A percentile compares a stretch with the other conserved stretches of the same genome.
phyloP scores from a whole-genome alignment of 2,888 invertebrate genomes.

The Galerucella pusilla region DNA sequence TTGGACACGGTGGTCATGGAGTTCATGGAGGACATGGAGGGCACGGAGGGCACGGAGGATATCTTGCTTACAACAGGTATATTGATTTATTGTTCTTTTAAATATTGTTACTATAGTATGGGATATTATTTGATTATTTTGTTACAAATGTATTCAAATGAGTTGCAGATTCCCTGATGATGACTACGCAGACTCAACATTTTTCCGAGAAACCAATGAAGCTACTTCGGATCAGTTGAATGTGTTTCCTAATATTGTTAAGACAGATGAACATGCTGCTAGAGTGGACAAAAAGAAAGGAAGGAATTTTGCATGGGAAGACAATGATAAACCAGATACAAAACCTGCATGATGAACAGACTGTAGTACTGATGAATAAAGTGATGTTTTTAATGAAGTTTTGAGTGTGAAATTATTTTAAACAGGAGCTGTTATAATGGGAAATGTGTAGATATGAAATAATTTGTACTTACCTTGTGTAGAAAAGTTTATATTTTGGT shows the following conservation, averaged over 20 bases:
- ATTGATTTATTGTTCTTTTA: neutral
- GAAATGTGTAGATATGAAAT: no score
- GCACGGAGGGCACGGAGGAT: slow-evolving; percentile 13
- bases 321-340: slow-evolving; percentile 55
- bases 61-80: slow-evolving; percentile 29
- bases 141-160: neutral
- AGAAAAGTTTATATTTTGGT: no score
- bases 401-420: neutral
- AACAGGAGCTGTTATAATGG: no score
- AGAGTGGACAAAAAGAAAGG: slow-evolving; percentile 49
- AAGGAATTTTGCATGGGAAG: slow-evolving; percentile 64
- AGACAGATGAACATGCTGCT: slow-evolving; percentile 57
- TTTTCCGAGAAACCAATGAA: slow-evolving; percentile 58
- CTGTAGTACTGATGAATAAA: neutral
- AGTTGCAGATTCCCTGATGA: slow-evolving; percentile 43
- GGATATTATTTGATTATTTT: no score
- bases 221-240: slow-evolving; percentile 36
- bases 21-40: slow-evolving; percentile 25
- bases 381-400: neutral
- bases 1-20: slow-evolving; percentile 20
- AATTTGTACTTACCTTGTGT: no score
- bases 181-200: slow-evolving; percentile 55
- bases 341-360: slow-evolving; percentile 18
- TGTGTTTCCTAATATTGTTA: slow-evolving; percentile 35
- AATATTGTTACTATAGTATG: no score